Evolutionary conservation across 1,140 invertebrate species (phyloP), one percentile per base, ranked within the genome.

Genomic region (Alviniconcha marisindica): DNA sequence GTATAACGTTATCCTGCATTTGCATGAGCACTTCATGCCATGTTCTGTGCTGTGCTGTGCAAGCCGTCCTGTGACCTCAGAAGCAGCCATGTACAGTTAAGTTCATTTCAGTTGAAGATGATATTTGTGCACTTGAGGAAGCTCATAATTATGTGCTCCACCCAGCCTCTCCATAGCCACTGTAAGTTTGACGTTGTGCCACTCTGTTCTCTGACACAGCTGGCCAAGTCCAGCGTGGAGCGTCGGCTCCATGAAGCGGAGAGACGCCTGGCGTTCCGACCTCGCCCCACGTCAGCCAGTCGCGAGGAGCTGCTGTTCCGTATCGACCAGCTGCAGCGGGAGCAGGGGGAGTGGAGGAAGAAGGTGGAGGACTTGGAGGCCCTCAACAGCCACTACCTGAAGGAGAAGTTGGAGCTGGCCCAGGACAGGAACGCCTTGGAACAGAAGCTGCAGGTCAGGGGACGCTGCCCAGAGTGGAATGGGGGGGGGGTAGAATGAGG

Each of bases 321-420:
- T 36, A 82, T 89, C 2, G 85, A 86, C 40, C 82, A 88, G 44
- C 73, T 85, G 33, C 76, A 86, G 54, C 66, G 79, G 28, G 84
- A 83, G 33, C 85, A 84, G 21, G 54, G 73, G n/a, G 84, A 80
- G 51, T 83, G 86, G 38, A 76, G 85, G 56, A 83, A 86, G 44
- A 84, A 87, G 71, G 73, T 85, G 38, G 84, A 86, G 36, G 86
- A 89, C 33, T 83, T 88, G 0, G 80, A 90, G 76, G 83, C 84
- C 15, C 56, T 77, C 51, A 69, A 44, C 24, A 73, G 80, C 36
- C 69, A 82, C 28, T 66, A 56, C 31, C 73, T 83, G 44, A 84
- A 86, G 77, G 56, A 83, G 38, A 82, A 86, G 63, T 77, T 82
- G 73, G 82, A 84, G 36, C 79, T 88, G 31, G 77, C 76, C 15